A percentile compares a stretch with the other conserved stretches of the same genome.
Evolutionary conservation across 2,888 invertebrate genomes (phyloP).

Genomic region (Tridacna gigas): DNA sequence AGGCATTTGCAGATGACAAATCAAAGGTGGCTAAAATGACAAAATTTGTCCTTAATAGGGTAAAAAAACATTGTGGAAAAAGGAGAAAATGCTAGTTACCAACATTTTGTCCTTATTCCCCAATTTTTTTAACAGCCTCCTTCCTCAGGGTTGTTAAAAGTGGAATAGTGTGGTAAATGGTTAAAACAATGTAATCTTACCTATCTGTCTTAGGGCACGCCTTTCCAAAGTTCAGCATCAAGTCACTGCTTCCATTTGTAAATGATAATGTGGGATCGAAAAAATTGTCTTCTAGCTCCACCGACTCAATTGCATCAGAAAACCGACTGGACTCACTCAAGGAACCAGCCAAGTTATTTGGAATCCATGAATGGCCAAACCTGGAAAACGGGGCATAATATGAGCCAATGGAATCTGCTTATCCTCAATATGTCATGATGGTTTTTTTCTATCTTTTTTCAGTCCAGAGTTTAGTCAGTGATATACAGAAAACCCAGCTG

Average conservation of each 20-base stretch:
- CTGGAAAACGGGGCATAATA: neutral
- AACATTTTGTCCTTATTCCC: no score
- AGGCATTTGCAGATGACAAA: no score
- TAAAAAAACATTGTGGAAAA: no score
- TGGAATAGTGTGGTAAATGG: neutral
- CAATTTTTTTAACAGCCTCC: no score
- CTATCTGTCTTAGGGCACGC: slow-evolving; percentile 4
- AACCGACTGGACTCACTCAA: neutral
- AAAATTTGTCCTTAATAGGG: no score
- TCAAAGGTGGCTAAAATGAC: no score
- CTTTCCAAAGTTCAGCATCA: neutral
- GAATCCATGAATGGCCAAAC: slow-evolving; percentile 12
- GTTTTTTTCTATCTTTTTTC: neutral
- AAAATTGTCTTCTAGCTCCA: neutral
- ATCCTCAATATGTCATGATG: no score
- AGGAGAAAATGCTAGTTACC: no score
- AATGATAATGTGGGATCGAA: neutral
- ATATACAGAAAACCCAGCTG: no score
- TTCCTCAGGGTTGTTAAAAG: neutral
- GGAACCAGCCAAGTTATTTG: neutral
- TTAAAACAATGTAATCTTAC: neutral
- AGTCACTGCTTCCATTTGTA: neutral
- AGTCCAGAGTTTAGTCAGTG: no score
- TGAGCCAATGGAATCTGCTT: no score
- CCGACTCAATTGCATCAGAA: neutral